Evolutionary conservation across 2,888 invertebrate species (phyloP).

Genomic region (Nysson spinosus): DNA sequence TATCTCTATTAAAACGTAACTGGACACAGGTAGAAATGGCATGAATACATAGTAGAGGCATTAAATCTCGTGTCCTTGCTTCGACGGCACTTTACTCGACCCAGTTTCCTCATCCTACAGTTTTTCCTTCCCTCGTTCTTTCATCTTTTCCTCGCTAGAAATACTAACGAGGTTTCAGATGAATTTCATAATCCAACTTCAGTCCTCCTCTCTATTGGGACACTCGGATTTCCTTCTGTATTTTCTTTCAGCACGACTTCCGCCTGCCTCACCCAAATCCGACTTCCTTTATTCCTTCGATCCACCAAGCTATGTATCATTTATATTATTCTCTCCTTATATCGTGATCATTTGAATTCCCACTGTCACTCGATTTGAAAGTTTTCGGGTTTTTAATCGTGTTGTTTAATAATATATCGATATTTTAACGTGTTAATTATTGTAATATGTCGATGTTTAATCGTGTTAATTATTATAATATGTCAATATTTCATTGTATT

Average conservation of each 20-base stretch:
- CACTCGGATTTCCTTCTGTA: neutral
- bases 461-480: no score
- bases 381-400: no score
- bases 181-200: constrained; percentile 25
- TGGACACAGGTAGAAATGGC: neutral
- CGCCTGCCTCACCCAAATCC: no score
- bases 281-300: no score
- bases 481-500: no score
- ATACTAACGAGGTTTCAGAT: constrained; percentile 1
- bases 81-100: constrained; percentile 23
- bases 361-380: no score
- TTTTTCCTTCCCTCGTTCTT: neutral
- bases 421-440: no score
- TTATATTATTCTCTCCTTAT: no score
- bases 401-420: no score
- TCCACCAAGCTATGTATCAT: no score
- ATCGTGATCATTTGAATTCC: no score
- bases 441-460: no score
- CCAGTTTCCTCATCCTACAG: constrained; percentile 3
- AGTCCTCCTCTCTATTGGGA: constrained; percentile 19
- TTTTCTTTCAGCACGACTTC: neutral
- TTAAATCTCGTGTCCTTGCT: constrained; percentile 21
- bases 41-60: constrained; percentile 41
- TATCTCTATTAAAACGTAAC: neutral
- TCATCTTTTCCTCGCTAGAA: neutral